phyloP scores from a whole-genome alignment of 2,888 invertebrate species.

The Dione vanillae region DNA sequence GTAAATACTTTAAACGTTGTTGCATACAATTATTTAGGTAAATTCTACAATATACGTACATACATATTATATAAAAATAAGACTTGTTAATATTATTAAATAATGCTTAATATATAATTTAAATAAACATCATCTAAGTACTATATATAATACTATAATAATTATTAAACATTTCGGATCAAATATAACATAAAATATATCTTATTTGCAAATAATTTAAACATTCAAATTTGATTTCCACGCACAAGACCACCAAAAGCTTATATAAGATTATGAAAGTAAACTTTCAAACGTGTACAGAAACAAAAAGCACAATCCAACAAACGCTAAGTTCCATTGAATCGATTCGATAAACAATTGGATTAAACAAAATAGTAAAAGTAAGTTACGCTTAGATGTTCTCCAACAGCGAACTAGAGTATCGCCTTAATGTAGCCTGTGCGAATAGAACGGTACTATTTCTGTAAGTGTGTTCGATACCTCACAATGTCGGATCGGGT shows the following conservation, averaged over 20 bases:
- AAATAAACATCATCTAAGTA: no score
- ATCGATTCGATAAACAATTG: constrained; percentile 65
- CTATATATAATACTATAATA: no score
- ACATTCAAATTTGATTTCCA: no score
- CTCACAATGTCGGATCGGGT: constrained; percentile 39
- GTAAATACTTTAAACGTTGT: neutral
- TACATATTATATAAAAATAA: no score
- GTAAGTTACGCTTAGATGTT: constrained; percentile 47
- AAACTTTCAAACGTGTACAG: neutral
- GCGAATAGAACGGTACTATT: constrained; percentile 41
- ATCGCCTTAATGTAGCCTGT: constrained; percentile 30
- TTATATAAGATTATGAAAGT: neutral
- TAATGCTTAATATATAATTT: no score
- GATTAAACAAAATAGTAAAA: constrained; percentile 56
- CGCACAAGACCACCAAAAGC: neutral
- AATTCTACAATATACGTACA: no score
- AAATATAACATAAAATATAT: no score
- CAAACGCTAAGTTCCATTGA: constrained; percentile 56
- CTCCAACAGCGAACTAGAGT: constrained; percentile 31
- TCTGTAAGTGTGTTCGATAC: constrained; percentile 37
- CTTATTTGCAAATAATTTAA: no score
- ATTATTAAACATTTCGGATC: no score
- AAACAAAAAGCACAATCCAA: constrained; percentile 21
- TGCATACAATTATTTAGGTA: neutral
- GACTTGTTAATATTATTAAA: no score